A percentile compares a stretch with the other conserved stretches of the same genome.
phyloP scores from a whole-genome alignment of 2,113 vertebrate genomes.

The Myiozetetes cayanensis region DNA sequence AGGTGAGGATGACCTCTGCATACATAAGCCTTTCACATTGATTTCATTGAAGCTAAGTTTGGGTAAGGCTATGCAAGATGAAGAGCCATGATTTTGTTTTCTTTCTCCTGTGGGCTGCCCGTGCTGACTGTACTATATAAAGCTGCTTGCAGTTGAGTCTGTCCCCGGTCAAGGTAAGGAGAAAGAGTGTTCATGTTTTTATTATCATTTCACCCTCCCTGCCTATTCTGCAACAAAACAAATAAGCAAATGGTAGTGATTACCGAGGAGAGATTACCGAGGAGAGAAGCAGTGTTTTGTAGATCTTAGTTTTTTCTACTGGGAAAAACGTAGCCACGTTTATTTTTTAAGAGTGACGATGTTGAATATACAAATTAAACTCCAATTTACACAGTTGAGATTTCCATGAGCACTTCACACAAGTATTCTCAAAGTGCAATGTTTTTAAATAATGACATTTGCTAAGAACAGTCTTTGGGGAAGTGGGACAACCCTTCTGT shows the following conservation, averaged over 20 bases:
- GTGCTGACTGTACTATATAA: not conserved
- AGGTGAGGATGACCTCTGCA: not conserved
- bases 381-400: not conserved
- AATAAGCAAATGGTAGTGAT: not conserved
- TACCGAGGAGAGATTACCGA: not conserved
- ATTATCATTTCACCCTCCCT: not conserved
- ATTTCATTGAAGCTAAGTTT: not conserved
- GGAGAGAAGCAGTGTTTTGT: not conserved
- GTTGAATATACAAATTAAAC: not conserved
- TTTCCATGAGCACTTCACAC: not conserved
- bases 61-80: not conserved
- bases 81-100: not conserved
- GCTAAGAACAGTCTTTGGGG: not conserved
- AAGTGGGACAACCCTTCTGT: not conserved
- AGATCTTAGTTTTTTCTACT: not conserved
- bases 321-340: not conserved
- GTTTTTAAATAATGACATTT: not conserved
- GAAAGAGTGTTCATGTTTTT: constrained; percentile 8
- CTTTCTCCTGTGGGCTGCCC: not conserved
- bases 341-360: not conserved
- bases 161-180: constrained; percentile 5
- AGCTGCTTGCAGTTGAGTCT: not conserved
- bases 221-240: not conserved
- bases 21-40: not conserved
- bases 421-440: not conserved